Conservation (phyloP, 2,113 vertebrate species). For the Ophthalmolycus amberensis region DNA sequence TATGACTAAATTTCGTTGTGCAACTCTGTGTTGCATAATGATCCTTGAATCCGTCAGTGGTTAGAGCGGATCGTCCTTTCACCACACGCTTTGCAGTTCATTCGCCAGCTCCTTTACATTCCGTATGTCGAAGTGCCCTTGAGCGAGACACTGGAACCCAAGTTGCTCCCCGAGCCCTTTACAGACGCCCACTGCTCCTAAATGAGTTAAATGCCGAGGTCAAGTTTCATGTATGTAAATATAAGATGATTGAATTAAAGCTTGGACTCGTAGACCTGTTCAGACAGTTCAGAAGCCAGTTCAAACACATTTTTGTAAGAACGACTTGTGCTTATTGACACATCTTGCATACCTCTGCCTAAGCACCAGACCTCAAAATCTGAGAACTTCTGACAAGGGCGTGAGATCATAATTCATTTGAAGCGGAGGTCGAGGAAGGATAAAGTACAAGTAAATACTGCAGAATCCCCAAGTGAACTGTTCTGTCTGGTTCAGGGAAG, state of each 20-base stretch:
- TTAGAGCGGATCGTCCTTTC: background rate
- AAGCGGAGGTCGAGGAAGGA: conserved; percentile 12
- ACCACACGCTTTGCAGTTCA: background rate
- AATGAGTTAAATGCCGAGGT: background rate
- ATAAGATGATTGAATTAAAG: background rate
- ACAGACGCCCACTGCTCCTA: background rate
- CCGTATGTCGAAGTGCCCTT: background rate
- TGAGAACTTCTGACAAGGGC: background rate
- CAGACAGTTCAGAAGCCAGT: background rate
- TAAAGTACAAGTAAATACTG: conserved; percentile 42
- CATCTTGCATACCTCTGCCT: conserved; percentile 6
- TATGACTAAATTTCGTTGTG: background rate
- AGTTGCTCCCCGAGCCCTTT: background rate
- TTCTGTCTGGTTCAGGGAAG: conserved; percentile 28
- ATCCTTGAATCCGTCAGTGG: background rate
- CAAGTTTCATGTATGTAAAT: background rate
- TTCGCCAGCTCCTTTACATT: no score
- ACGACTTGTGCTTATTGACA: conserved; percentile 4
- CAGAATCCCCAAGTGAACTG: conserved; percentile 34
- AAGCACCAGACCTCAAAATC: conserved; percentile 1
- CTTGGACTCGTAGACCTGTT: background rate
- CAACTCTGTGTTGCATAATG: background rate
- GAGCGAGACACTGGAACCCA: background rate
- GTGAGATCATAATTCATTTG: conserved; percentile 22
- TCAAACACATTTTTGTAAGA: background rate